Conservation (phyloP, 2,113 vertebrate species). For the Nibea albiflora region DNA sequence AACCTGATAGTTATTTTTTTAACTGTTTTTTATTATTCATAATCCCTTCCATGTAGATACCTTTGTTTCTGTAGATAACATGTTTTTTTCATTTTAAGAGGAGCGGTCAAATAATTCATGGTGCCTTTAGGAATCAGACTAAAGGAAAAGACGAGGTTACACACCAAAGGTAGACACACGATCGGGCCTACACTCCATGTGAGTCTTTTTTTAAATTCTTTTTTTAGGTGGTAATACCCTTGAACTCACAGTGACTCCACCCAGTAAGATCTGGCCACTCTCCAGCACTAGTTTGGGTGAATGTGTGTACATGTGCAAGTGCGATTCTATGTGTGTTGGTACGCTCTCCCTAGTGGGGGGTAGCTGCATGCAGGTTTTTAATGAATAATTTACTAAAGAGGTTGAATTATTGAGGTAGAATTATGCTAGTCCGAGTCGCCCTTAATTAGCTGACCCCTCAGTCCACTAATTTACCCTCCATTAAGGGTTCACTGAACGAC, state of each 20-base stretch:
- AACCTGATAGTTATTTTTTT: no score
- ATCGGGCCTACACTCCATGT: not conserved
- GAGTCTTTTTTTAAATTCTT: not conserved
- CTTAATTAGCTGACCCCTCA: constrained; percentile 58
- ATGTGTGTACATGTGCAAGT: not conserved
- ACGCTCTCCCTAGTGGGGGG: constrained; percentile 15
- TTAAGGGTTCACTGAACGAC: constrained; percentile 50
- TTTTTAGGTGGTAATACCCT: not conserved
- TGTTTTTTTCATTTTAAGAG: not conserved
- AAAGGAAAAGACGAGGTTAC: not conserved
- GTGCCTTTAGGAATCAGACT: not conserved
- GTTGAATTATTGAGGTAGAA: constrained; percentile 70
- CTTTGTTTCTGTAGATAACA: not conserved
- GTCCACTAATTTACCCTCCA: constrained; percentile 58
- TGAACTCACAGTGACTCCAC: not conserved
- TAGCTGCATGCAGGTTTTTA: constrained; percentile 45
- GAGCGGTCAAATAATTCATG: not conserved
- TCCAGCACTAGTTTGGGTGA: not conserved
- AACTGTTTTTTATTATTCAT: no score
- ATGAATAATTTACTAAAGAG: constrained; percentile 69
- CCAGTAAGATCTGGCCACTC: not conserved
- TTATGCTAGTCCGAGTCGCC: constrained; percentile 51
- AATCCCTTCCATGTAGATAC: not conserved
- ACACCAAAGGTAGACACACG: not conserved
- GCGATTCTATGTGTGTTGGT: not conserved